phyloP scores from a whole-genome alignment of 1,140 invertebrate genomes.

The Polypedilum vanderplanki region DNA sequence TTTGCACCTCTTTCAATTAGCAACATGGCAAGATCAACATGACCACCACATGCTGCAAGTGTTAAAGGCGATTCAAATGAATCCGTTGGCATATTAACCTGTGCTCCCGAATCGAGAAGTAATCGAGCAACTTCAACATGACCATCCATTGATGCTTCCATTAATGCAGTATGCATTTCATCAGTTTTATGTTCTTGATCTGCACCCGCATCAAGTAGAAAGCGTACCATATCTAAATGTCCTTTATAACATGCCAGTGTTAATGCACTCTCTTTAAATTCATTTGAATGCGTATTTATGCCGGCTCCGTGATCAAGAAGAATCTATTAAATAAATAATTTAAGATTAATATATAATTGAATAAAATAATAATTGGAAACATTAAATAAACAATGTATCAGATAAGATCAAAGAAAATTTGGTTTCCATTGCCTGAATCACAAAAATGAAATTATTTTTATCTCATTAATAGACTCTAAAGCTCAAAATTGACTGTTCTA shows the following conservation, averaged over 20 bases:
- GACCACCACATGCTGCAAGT: conserved; percentile 95
- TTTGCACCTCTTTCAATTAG: conserved; percentile 95
- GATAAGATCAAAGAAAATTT: conserved; percentile 42
- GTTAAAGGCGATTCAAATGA: conserved; percentile 99
- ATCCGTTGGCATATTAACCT: conserved; percentile 98
- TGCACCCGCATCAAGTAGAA: conserved; percentile 86
- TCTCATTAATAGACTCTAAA: conserved; percentile 3
- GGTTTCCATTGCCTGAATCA: conserved; percentile 34
- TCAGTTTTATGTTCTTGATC: conserved; percentile 97
- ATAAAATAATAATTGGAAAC: neutral
- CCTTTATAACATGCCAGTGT: conserved; percentile 98
- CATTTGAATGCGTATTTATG: conserved; percentile 97
- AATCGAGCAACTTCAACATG: conserved; percentile 93
- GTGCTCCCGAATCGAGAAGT: conserved; percentile 91
- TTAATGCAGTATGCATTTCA: conserved; percentile 98
- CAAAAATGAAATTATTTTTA: neutral
- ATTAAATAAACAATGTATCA: conserved; percentile 33
- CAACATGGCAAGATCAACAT: conserved; percentile 91
- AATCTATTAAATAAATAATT: conserved; percentile 48
- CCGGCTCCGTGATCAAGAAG: conserved; percentile 87
- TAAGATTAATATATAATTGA: neutral
- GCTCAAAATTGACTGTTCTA: conserved; percentile 43
- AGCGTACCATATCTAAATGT: conserved; percentile 95
- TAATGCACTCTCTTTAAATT: conserved; percentile 93
- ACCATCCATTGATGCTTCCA: conserved; percentile 99